Evolutionary conservation across 2,797 vertebrate genomes (phyloP).

Genomic region (Leptoclinus maculatus): DNA sequence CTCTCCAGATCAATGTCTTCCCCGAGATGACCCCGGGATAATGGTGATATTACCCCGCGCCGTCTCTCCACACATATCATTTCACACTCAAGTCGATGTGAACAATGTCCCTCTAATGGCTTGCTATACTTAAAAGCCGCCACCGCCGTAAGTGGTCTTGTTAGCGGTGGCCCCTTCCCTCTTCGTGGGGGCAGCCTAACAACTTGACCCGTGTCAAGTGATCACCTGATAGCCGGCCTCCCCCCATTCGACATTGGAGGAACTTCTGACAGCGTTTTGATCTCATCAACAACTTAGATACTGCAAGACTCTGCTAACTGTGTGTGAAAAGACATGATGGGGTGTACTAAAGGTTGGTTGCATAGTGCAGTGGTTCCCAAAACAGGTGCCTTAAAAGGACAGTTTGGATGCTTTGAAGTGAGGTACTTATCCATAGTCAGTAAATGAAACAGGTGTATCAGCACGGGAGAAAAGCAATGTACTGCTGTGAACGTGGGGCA

Average conservation of each 20-base stretch:
- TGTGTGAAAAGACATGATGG: background rate
- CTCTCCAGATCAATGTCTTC: slow-evolving; percentile 74
- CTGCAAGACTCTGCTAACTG: background rate
- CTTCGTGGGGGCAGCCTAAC: slow-evolving; percentile 73
- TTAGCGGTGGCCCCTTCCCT: slow-evolving; percentile 71
- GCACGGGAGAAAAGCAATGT: background rate
- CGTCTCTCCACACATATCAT: slow-evolving; percentile 74
- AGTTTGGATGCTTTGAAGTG: background rate
- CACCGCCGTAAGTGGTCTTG: slow-evolving; percentile 73
- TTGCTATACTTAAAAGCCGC: slow-evolving; percentile 76
- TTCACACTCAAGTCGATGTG: slow-evolving; percentile 75
- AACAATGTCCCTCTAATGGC: slow-evolving; percentile 80
- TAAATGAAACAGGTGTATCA: too few species aligned
- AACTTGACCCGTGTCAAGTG: slow-evolving; percentile 82
- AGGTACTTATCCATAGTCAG: background rate
- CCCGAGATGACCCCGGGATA: slow-evolving; percentile 80
- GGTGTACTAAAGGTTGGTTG: background rate
- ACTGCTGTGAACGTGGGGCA: background rate
- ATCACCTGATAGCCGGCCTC: slow-evolving; percentile 74
- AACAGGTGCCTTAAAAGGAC: background rate
- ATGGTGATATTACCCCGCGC: slow-evolving; percentile 78
- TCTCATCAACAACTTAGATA: background rate
- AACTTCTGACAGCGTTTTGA: slow-evolving; percentile 22
- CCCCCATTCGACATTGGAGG: slow-evolving; percentile 24
- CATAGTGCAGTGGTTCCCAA: background rate